phyloP scores from a whole-genome alignment of 1,140 invertebrate species.

The Drosophila saltans region DNA sequence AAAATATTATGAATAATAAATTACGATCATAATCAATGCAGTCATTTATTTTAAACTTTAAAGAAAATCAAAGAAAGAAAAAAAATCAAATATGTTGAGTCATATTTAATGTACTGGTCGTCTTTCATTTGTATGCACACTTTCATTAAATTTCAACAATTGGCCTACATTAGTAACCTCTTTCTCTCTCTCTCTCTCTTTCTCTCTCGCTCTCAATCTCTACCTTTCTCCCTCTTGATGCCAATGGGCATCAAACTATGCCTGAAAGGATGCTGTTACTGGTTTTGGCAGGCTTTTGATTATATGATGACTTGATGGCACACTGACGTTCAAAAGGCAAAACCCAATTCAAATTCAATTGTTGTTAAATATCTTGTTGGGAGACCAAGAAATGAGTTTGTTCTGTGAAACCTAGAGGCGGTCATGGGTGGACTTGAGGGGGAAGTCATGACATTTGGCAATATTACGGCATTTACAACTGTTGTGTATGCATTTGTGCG shows the following conservation, averaged over 20 bases:
- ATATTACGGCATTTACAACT: conserved; percentile 12
- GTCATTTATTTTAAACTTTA: neutral
- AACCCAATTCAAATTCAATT: conserved; percentile 68
- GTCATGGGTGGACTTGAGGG: too few relatives aligned
- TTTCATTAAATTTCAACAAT: neutral
- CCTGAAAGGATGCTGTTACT: conserved; percentile 53
- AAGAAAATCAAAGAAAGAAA: neutral
- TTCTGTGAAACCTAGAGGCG: conserved; percentile 23
- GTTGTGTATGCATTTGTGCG: conserved; percentile 25
- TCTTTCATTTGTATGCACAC: neutral
- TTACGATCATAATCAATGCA: neutral
- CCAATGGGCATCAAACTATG: conserved; percentile 39
- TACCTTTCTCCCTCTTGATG: conserved; percentile 12
- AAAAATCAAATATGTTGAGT: neutral
- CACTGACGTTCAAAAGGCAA: conserved; percentile 34
- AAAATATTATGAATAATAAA: neutral
- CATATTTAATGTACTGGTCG: neutral
- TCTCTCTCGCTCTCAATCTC: neutral
- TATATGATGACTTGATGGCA: conserved; percentile 6
- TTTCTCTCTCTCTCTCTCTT: too few relatives aligned
- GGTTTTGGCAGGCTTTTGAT: conserved; percentile 34
- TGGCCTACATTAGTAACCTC: neutral
- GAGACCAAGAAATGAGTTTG: conserved; percentile 32
- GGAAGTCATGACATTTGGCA: conserved; percentile 16
- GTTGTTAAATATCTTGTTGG: conserved; percentile 58